Conservation (phyloP, 2,113 vertebrate species). For the Dissostichus mawsoni region DNA sequence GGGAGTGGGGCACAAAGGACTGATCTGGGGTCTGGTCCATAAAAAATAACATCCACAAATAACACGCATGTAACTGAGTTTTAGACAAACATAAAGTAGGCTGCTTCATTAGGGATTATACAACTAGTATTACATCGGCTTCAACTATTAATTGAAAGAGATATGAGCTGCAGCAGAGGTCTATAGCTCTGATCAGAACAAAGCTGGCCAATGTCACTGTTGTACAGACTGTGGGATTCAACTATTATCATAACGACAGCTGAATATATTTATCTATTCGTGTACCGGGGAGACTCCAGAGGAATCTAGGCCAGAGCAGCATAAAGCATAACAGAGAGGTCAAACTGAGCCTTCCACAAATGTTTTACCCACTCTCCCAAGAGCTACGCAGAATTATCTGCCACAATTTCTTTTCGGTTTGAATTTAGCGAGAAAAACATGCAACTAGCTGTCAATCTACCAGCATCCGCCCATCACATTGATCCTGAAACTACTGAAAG, state of each 20-base stretch:
- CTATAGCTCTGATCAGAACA: conserved; percentile 9
- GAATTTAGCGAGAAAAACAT: background rate
- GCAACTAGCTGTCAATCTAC: background rate
- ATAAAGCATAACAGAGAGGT: conserved; percentile 32
- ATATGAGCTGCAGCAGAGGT: background rate
- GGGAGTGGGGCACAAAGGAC: background rate
- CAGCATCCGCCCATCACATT: background rate
- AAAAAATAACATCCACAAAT: conserved; percentile 16
- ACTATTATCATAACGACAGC: conserved; percentile 17
- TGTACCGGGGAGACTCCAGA: conserved; percentile 30
- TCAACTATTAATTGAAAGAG: background rate
- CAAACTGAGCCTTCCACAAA: conserved; percentile 33
- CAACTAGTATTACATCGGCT: background rate
- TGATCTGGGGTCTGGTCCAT: conserved; percentile 23
- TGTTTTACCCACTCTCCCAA: conserved; percentile 17
- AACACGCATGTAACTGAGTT: conserved; percentile 1
- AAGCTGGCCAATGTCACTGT: background rate
- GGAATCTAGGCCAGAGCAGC: conserved; percentile 39
- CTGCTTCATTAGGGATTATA: conserved; percentile 19
- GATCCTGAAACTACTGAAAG: background rate
- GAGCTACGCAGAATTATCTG: conserved; percentile 4
- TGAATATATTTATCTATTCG: conserved; percentile 36
- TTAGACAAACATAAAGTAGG: conserved; percentile 8
- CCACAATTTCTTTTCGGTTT: background rate
- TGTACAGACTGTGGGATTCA: conserved; percentile 19